Base-by-base conservation (phyloP, 2,797 vertebrate species). In the Crocodylus rhombifer region DNA sequence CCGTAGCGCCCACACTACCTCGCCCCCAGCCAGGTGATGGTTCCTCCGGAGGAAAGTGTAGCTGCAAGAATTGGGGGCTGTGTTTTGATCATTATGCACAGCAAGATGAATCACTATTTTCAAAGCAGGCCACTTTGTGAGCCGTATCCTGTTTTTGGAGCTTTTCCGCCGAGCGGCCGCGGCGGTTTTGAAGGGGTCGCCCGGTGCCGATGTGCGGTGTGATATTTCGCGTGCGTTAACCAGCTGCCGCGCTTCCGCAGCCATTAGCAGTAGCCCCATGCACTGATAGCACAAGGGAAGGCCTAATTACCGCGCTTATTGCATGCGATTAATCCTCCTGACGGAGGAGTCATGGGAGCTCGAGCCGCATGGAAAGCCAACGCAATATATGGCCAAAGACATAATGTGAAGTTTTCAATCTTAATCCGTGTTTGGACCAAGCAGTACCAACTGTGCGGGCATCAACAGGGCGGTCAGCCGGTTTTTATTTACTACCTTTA, bases 401-500 rank as follows among this genome's bases (percentile, higher is more conserved):
- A 15, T 87, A 87, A 62, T 1, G 9, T 28, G 15, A n/a, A 0
- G 65, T 88, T 30, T 93, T 95, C 2, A 0, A 23, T 60, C 91
- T 63, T 96, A 75, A 77, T 94, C 86, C 61, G 75, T 10, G 42
- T 82, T 9, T 3, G 58, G 84, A 67, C 93, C 93, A 90, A 95
- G 82, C 67, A 80, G 88, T 93, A 87, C 86, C 91, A 79, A 84
- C 88, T 90, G 92, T 91, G 93, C 84, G 63, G 0, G 3, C 88
- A 84, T 73, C 76, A 90, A 63, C 77, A n/a, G 92, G 3, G 2
- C 0, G 2, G 58, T 93, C 14, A 1, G 11, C 75, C 61, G 15
- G 51, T 5, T 78, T 85, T 95, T 91, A 92, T 94, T 95, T 94
- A 91, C 36, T 90, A 86, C 36, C 77, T 94, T 93, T 96, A 93